A percentile compares a stretch with the other conserved stretches of the same genome.
Conservation (phyloP, 2,113 vertebrate species). For the Myiozetetes cayanensis region DNA sequence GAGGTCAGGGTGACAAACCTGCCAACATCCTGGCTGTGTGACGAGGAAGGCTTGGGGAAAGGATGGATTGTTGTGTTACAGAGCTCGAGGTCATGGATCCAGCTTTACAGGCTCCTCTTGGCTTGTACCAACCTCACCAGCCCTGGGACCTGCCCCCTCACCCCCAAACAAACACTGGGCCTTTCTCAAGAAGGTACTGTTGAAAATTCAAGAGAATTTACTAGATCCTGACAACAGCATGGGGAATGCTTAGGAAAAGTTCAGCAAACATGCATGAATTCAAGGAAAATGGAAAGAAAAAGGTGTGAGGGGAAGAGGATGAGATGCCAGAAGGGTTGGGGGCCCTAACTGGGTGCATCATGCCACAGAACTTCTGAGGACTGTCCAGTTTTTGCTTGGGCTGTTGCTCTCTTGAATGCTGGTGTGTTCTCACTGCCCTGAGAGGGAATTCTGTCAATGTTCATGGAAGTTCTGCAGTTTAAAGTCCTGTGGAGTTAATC, state of each 20-base stretch:
- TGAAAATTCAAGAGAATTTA: too few species aligned
- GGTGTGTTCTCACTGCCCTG: not conserved
- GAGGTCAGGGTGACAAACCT: not conserved
- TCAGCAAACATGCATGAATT: too few species aligned
- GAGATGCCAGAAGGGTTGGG: too few species aligned
- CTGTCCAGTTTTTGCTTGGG: too few species aligned
- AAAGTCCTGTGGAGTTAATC: conserved; percentile 7
- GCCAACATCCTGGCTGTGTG: not conserved
- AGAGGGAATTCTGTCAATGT: not conserved
- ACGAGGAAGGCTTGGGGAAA: not conserved
- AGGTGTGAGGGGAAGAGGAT: too few species aligned
- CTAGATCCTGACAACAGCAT: too few species aligned
- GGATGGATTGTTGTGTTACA: not conserved
- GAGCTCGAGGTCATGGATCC: not conserved
- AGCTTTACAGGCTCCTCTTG: not conserved
- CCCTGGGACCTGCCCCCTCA: accelerated
- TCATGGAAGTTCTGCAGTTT: not conserved
- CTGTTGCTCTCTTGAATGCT: too few species aligned
- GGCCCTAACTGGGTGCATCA: too few species aligned
- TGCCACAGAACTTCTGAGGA: too few species aligned
- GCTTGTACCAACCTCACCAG: not conserved
- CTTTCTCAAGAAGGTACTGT: not conserved
- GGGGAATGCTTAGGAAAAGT: too few species aligned
- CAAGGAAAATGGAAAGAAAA: too few species aligned
- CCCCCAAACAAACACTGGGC: not conserved